Base-by-base conservation (phyloP, 2,888 invertebrate species). In the Cephus pygmeus region DNA sequence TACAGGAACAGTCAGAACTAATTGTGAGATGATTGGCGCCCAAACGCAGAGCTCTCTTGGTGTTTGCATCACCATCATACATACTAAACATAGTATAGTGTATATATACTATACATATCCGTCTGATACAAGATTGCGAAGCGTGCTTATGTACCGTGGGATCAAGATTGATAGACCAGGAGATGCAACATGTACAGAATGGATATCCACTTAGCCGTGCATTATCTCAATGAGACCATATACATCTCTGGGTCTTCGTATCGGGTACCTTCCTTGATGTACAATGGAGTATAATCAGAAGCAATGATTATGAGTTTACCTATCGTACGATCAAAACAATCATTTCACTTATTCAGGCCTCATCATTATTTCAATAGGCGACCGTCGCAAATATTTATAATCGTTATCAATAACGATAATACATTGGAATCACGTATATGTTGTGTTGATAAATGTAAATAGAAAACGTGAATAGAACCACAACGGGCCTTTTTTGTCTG, bases 221-320 rank as follows among this genome's bases (percentile, higher is more conserved):
- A 90, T 90, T 90, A 90, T 88, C 88, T 85, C 85, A 86, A 90
- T 90, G 89, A 89, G 88, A 88, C 87, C 87, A 82, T 83, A 74
- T 77, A 71, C 71, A 71, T 71, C 71, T 33, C 71, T 31, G 71
- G 11, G 11, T 12, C 31, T 71, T 12, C 56, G 56, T 56, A 23
- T 56, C 56, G 2, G 56, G 23, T 40, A 40, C 6, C 40, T 40
- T 23, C 56, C 56, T 56, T 56, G 23, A 56, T 56, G 2, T 56
- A 56, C 56, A 56, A 23, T 56, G 23, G 2, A 35, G 35, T 35
- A 15, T 56, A 56, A 56, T 56, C 40, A 56, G 56, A 23, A 56
- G 56, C 56, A 56, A 23, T 56, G 15, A 4, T 23, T 23, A 15
- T 23, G 6, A 56, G 9, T 56, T 23, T 23, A 56, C 23, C 6